A percentile compares a stretch with the other conserved stretches of the same genome.
phyloP scores from a whole-genome alignment of 2,113 vertebrate species.

The Alaudala cheleensis region DNA sequence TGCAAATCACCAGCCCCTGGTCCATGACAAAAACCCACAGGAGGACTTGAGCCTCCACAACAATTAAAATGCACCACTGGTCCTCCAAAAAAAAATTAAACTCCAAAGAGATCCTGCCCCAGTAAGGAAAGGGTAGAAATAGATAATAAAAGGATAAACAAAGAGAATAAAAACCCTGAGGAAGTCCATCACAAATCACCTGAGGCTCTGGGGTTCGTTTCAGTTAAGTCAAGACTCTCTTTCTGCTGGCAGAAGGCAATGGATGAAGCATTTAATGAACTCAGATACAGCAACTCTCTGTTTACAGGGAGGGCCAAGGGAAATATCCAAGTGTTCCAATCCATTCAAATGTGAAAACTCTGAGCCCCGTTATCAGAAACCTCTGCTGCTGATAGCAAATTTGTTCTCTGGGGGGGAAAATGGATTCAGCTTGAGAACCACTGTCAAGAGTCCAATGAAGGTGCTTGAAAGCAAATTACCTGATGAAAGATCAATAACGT shows the following conservation, averaged over 20 bases:
- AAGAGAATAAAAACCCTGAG: background rate
- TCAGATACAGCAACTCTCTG: background rate
- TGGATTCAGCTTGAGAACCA: background rate
- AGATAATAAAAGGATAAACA: background rate
- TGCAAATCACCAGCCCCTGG: background rate
- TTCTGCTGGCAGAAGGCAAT: background rate
- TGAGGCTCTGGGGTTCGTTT: background rate
- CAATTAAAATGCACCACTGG: background rate
- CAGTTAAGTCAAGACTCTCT: background rate
- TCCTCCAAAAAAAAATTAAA: background rate
- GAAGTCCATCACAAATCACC: background rate
- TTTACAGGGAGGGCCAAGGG: background rate
- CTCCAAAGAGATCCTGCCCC: background rate
- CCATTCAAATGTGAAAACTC: background rate
- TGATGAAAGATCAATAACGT: slow-evolving; percentile 55
- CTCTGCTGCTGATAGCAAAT: slow-evolving; percentile 16
- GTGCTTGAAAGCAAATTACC: slow-evolving; percentile 44
- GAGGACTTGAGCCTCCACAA: background rate
- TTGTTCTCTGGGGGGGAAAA: background rate
- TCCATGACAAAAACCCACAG: background rate
- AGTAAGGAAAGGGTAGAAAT: background rate
- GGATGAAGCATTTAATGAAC: background rate
- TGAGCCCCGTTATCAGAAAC: background rate
- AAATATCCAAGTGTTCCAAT: background rate
- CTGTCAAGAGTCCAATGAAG: background rate